Conservation (phyloP, 2,797 vertebrate genomes). For the Linurgus olivaceus region DNA sequence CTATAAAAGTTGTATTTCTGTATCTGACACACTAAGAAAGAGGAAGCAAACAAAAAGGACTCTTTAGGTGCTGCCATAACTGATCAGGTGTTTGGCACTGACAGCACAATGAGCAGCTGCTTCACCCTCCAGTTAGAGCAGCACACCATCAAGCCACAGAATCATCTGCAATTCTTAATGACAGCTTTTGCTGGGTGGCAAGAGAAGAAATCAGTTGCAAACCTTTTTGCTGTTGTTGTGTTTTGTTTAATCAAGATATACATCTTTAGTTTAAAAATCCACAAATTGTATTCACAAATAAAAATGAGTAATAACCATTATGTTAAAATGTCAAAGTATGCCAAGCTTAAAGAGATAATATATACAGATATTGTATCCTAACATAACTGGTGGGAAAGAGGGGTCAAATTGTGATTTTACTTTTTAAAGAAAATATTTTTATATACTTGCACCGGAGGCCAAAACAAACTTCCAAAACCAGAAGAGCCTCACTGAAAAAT, state of each 20-base stretch:
- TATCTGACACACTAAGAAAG: background rate
- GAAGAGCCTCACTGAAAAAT: background rate
- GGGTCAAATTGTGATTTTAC: background rate
- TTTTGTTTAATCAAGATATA: background rate
- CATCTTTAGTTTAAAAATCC: background rate
- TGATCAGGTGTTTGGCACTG: background rate
- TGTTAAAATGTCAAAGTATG: background rate
- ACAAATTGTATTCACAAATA: background rate
- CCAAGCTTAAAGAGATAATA: background rate
- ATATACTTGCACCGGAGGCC: background rate
- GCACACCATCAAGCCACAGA: background rate
- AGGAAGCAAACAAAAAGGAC: background rate
- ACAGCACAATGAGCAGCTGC: background rate
- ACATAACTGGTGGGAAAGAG: background rate
- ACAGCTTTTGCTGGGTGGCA: background rate
- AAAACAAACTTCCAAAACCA: slow-evolving; percentile 20
- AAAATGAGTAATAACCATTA: background rate
- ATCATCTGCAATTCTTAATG: background rate
- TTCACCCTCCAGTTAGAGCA: background rate
- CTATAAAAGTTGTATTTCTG: background rate
- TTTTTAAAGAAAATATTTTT: background rate
- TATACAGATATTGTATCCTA: background rate
- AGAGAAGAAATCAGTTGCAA: background rate
- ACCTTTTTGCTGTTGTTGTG: background rate
- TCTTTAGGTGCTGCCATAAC: background rate